phyloP scores from a whole-genome alignment of 1,140 invertebrate genomes.

The Drosophila mayri region DNA sequence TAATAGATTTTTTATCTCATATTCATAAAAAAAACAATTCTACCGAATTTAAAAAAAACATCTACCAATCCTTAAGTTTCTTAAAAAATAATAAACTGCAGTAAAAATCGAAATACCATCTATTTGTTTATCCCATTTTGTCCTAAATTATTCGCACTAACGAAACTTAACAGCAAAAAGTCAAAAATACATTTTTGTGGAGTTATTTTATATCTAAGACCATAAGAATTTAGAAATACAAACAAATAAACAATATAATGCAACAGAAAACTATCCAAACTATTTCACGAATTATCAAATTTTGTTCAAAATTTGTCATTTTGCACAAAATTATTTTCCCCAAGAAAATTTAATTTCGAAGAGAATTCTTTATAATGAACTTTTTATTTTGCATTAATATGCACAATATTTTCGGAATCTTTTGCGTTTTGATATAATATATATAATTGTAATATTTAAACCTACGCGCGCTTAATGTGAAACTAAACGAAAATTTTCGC shows the following conservation, averaged over 20 bases:
- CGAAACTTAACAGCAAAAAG: not conserved
- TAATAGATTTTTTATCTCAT: too few relatives aligned
- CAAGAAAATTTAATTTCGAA: too few relatives aligned
- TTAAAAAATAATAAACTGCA: not conserved
- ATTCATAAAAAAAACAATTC: not conserved
- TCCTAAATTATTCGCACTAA: not conserved
- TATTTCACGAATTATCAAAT: not conserved
- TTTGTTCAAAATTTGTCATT: not conserved
- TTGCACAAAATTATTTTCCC: not conserved
- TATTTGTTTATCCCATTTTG: not conserved
- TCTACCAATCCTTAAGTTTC: not conserved
- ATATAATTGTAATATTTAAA: conserved; percentile 54
- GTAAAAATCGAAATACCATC: not conserved
- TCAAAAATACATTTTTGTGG: too few relatives aligned
- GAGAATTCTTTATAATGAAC: conserved; percentile 58
- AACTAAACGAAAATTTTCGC: conserved; percentile 64
- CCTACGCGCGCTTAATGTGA: conserved; percentile 62
- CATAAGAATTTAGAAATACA: too few relatives aligned
- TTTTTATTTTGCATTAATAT: conserved; percentile 75
- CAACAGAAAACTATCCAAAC: not conserved
- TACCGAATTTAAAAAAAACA: not conserved
- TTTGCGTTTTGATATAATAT: conserved; percentile 55
- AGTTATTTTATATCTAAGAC: not conserved
- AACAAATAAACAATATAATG: not conserved
- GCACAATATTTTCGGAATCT: conserved; percentile 66